A percentile compares a stretch with the other conserved stretches of the same genome.
Evolutionary conservation across 2,797 vertebrate genomes (phyloP).

Genomic region (Oryzias dopingdopingensis): DNA sequence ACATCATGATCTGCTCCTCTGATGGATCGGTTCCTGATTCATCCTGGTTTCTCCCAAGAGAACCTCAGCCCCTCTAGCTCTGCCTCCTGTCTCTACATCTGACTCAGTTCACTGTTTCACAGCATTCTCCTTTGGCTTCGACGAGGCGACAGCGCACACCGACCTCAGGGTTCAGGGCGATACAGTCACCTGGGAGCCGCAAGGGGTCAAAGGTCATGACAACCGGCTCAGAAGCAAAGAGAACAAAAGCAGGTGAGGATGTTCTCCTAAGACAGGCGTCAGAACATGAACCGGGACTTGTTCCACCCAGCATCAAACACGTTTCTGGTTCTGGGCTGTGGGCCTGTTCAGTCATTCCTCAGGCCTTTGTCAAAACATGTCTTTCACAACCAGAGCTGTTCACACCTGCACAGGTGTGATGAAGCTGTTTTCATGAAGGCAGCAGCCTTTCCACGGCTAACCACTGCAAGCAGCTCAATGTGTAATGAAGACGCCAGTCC

Average conservation of each 20-base stretch:
- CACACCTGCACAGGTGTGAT: no score
- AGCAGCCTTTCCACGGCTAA: no score
- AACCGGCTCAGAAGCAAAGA: constrained; percentile 88
- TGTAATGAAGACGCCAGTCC: no score
- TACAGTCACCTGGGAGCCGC: constrained; percentile 90
- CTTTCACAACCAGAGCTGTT: no score
- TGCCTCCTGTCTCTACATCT: neutral
- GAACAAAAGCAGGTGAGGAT: constrained; percentile 86
- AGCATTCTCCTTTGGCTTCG: constrained; percentile 89
- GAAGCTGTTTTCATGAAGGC: no score
- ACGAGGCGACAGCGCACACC: constrained; percentile 84
- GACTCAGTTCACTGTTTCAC: neutral
- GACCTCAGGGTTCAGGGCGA: constrained; percentile 89
- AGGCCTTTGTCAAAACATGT: no score
- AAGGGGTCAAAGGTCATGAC: constrained; percentile 88
- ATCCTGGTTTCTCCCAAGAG: neutral
- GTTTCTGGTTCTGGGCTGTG: no score
- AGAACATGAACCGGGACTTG: neutral
- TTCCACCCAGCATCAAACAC: neutral
- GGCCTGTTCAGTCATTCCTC: no score
- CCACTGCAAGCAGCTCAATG: no score
- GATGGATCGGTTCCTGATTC: no score
- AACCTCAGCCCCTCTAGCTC: no score
- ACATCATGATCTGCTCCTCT: no score
- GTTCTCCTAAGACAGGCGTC: constrained; percentile 2